Percentiles rank a stretch among this genome's conserved stretches.
Conservation (phyloP, 1,140 invertebrate genomes). For the Asbolus verrucosus region DNA sequence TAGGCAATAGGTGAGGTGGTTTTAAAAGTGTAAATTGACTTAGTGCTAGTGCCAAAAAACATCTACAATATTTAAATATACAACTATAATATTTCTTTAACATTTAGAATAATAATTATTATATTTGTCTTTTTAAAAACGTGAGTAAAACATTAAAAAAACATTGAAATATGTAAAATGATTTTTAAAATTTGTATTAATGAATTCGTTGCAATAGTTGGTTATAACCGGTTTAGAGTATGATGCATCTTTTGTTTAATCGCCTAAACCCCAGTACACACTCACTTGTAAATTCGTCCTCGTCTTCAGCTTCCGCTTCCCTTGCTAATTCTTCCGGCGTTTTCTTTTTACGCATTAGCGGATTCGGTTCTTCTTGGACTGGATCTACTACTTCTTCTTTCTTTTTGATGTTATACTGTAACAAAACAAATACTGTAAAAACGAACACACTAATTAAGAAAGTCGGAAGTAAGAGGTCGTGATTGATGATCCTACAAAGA, state of each 20-base stretch:
- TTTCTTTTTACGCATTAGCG: constrained; percentile 96
- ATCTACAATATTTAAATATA: constrained; percentile 9
- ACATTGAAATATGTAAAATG: constrained; percentile 31
- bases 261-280: constrained; percentile 61
- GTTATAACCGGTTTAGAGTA: constrained; percentile 50
- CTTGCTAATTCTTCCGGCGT: constrained; percentile 96
- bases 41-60: constrained; percentile 42
- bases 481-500: no score
- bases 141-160: constrained; percentile 17
- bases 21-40: constrained; percentile 27
- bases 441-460: no score
- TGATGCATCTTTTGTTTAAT: constrained; percentile 58
- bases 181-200: no score
- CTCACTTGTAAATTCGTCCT: constrained; percentile 98
- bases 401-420: constrained; percentile 98
- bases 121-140: no score
- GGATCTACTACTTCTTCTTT: constrained; percentile 86
- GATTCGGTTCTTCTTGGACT: constrained; percentile 87
- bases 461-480: no score
- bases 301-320: constrained; percentile 93
- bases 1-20: constrained; percentile 40
- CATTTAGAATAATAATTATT: constrained; percentile 34
- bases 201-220: constrained; percentile 35
- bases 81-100: constrained; percentile 16
- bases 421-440: constrained; percentile 56